These are phyloP conservation scores for Yponomeuta sedellus DNA, from an alignment of 2,888 invertebrate genomes.

Conservation along the genomic window DNA sequence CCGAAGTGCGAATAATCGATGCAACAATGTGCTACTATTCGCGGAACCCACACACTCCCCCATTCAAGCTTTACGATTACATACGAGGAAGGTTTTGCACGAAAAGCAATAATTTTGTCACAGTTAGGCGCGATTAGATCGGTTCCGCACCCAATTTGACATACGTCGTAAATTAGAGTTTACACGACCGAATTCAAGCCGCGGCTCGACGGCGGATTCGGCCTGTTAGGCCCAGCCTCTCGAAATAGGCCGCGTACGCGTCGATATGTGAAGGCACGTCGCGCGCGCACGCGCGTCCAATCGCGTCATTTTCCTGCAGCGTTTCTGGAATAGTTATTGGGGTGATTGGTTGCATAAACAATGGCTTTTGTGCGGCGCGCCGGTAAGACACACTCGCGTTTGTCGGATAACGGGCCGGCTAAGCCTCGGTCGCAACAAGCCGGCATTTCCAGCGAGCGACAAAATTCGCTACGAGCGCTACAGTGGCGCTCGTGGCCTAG, in stretches of 20 bases:
- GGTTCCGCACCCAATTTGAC: constrained; percentile 70
- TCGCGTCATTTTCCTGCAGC: constrained; percentile 66
- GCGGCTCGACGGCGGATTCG: not conserved
- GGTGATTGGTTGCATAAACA: constrained; percentile 76
- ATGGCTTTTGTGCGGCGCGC: constrained; percentile 67
- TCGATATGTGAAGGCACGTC: constrained; percentile 42
- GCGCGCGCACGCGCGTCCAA: constrained; percentile 71
- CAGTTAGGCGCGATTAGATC: constrained; percentile 75
- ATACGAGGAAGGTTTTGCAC: constrained; percentile 68
- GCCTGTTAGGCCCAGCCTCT: constrained; percentile 17
- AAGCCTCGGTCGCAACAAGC: too few relatives aligned
- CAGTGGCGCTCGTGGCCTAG: too few relatives aligned
- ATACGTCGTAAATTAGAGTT: constrained; percentile 70
- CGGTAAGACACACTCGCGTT: constrained; percentile 53
- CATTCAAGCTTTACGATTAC: constrained; percentile 43
- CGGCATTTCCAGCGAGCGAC: too few relatives aligned
- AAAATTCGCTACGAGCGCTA: too few relatives aligned
- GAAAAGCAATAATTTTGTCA: constrained; percentile 74
- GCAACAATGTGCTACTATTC: constrained; percentile 54
- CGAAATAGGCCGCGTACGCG: constrained; percentile 47
- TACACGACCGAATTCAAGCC: constrained; percentile 39
- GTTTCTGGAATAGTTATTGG: constrained; percentile 74
- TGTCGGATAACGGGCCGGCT: constrained; percentile 53
- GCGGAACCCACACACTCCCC: constrained; percentile 8
- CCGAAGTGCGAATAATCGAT: constrained; percentile 59